Conservation (phyloP, 1,140 invertebrate species). For the Cepaea nemoralis region DNA sequence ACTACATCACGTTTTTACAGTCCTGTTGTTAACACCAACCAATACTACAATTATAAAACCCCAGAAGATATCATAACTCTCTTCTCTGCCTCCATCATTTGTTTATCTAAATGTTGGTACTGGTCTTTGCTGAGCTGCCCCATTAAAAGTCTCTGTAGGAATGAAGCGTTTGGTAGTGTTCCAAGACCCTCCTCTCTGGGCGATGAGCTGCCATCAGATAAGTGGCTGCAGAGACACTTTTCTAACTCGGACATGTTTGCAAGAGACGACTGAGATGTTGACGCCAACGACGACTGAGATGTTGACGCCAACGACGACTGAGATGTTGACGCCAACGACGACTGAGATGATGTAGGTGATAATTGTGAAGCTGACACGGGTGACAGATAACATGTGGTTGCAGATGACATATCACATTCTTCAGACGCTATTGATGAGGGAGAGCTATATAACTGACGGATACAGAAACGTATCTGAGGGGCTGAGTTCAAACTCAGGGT, state of each 20-base stretch:
- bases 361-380: too few species aligned
- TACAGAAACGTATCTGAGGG: slow-evolving; percentile 25
- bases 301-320: too few species aligned
- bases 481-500: slow-evolving; percentile 32
- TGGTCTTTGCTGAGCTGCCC: slow-evolving; percentile 36
- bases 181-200: background rate
- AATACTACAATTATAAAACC: background rate
- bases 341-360: too few species aligned
- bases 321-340: too few species aligned
- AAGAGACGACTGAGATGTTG: background rate
- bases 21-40: too few species aligned
- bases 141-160: slow-evolving; percentile 33
- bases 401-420: background rate
- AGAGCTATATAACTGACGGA: background rate
- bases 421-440: background rate
- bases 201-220: slow-evolving; percentile 2
- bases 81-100: slow-evolving; percentile 24
- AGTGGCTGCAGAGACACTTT: background rate
- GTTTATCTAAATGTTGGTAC: slow-evolving; percentile 20
- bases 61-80: slow-evolving; percentile 3
- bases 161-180: background rate
- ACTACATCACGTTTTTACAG: too few species aligned
- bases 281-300: too few species aligned
- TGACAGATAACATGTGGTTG: background rate
- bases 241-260: slow-evolving; percentile 29